Base-by-base conservation (phyloP, 2,888 invertebrate species). In the Boloria selene region DNA sequence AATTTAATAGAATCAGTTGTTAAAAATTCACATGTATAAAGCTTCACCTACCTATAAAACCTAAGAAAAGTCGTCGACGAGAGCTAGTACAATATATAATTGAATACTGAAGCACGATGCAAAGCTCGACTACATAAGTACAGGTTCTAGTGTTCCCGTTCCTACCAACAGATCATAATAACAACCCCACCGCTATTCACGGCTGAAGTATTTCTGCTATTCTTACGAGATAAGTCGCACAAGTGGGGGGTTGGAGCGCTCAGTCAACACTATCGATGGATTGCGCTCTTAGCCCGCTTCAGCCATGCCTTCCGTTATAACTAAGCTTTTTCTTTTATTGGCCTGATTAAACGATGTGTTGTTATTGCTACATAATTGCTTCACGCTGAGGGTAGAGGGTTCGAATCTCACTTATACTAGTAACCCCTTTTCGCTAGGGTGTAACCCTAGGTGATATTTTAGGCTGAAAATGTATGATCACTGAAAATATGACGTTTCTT, bases 261-360 rank as follows among this genome's bases (percentile, higher is more conserved):
- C 47, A 38, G 65, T 68, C 59, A 68, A 68, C 68, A 68, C 62
- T 54, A 63, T 62, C 53, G 63, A 61, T 61, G 58, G 58, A 56
- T 64, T 61, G 64, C 53, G 65, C 68, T 58, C 65, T 65, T 60
- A 51, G 49, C 44, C 38, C n/a, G 18, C 38, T 50, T 51, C 50
- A 50, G 26, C 50, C 42, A 26, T 22, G 58, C 52, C 52, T 67
- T 59, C 54, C 59, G 54, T 51, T 67, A 62, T 13, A n/a, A 67
- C 42, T 16, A 49, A n/a, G 58, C 58, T 58, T 45, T 50, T 64
- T 42, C 56, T 42, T 22, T 26, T 44, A 51, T 56, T 63, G 54
- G 45, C 56, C 56, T 45, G 56, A 56, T 56, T 56, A 56, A 56
- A 26, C n/a, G n/a, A 56, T 55, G 45, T 45, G 16, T 45, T 10